Evolutionary conservation across 2,797 vertebrate genomes (phyloP), one percentile per base, ranked within the genome.

Genomic region (Enteromius viviparus): DNA sequence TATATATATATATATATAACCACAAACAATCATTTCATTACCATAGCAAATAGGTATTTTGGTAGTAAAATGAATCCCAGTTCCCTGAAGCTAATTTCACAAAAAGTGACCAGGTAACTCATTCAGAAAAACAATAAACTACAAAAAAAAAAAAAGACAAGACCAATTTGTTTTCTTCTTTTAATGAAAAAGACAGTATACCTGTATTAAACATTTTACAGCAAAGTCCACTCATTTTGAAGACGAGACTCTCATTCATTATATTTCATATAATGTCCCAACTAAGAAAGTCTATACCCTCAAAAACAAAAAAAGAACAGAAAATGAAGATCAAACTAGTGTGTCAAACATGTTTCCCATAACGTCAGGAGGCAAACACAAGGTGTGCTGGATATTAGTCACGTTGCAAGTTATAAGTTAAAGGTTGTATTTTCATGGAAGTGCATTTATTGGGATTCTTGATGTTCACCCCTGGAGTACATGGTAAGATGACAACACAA

Each of bases 131-230:
- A 10, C 15, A 21, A 42, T 10, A 15, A 26, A 34, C 32, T 45
- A 45, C 6, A 1, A 62, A 81, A 17, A 29, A 17, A 71, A 65
- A n/a, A 34, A 65, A 72, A 1, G 8, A 37, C 47, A 60, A 75
- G 26, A 40, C 2, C 0, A 23, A 49, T 10, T 82, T 87, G 11
- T 86, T 84, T 81, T 85, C 19, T 88, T 66, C 64, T 91, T 93
- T 93, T 93, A 93, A 93, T 94, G 91, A 91, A 94, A 93, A 93
- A 92, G 86, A 89, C 84, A 89, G 84, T 86, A 89, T 90, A 93
- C 89, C 82, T 84, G 85, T 91, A 91, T 90, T 90, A 91, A 92
- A 92, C 81, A 74, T 84, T 89, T 85, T 85, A 90, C 87, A 91
- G 86, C 65, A 87, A 88, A 87, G 82, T 84, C 89, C 84, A 87